Evolutionary conservation across 1,140 invertebrate genomes (phyloP), one percentile per base, ranked within the genome.

Genomic region (Drosophila teissieri): DNA sequence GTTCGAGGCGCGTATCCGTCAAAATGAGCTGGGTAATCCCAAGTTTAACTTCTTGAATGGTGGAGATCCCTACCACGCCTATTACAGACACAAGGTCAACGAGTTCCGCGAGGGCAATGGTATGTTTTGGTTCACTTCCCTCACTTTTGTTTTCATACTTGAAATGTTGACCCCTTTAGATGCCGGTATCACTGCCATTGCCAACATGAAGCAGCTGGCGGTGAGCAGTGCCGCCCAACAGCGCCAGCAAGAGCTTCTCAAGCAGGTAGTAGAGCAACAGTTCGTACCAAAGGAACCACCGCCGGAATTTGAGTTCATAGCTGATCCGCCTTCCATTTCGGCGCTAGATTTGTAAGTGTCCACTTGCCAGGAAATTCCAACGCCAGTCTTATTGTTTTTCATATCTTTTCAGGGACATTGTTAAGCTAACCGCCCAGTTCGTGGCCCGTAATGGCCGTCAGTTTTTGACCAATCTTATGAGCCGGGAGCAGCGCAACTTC

Each of bases 281-380:
- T 97, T 98, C 84, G 94, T 98, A 1, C 98, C 98, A 0, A 98
- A 98, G 91, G 98, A 99, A 90, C 98, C 98, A 0, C 99, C 99
- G 3, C 93, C 95, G 49, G 98, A 99, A 79, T 99, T 97, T 94
- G 99, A 99, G 93, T 99, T 99, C 92, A 96, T 98, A 44, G 98
- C 98, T 27, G 99, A 99, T 93, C 98, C 99, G 6, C 98, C 98
- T 1, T 99, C 98, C 0, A 99, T 99, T 70, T 99, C 98, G n/a
- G 98, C 98, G 19, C 94, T 99, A 70, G 99, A 99, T 93, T 94
- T 99, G 95, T 98, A 94, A 74, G 86, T 58, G 0, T 2, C 1
- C 2, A 5, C 10, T 11, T 2, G 15, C 0, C 0, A 14, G 10
- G 6, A 4, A 52, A 12, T 12, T 19, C 0, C 3, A 5, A 37